A percentile compares a stretch with the other conserved stretches of the same genome.
Evolutionary conservation across 2,888 invertebrate species (phyloP).

Genomic region (Opisthograptis luteolata): DNA sequence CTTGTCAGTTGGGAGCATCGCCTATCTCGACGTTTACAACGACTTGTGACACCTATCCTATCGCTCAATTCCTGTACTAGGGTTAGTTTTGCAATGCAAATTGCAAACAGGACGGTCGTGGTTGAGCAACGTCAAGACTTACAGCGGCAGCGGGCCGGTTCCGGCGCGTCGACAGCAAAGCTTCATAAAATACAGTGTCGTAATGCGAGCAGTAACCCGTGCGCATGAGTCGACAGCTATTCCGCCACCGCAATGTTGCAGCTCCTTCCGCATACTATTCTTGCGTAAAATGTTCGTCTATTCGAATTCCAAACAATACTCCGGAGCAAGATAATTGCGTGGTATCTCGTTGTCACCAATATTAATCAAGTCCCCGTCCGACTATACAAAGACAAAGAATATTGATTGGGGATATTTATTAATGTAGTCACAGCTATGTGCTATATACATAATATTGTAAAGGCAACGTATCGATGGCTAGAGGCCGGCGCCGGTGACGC

Average conservation of each 20-base stretch:
- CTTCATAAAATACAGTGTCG: constrained; percentile 17
- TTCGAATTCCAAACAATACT: neutral
- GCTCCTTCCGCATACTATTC: constrained; percentile 24
- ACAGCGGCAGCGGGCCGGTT: neutral
- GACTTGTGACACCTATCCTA: constrained; percentile 6
- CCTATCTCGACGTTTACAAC: constrained; percentile 34
- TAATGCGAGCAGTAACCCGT: constrained; percentile 28
- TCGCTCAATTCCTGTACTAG: neutral
- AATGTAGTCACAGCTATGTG: constrained; percentile 18
- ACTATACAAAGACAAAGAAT: neutral
- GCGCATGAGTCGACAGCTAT: constrained; percentile 9
- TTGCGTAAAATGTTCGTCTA: neutral
- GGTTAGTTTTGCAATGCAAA: neutral
- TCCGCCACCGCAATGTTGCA: constrained; percentile 6
- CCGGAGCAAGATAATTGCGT: neutral
- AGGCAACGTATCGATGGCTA: constrained; percentile 50
- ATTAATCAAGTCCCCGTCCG: neutral
- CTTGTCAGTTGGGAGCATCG: constrained; percentile 47
- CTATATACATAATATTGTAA: constrained; percentile 43
- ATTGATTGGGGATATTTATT: constrained; percentile 15
- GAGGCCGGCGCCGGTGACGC: constrained; percentile 52
- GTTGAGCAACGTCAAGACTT: neutral
- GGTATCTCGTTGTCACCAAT: neutral
- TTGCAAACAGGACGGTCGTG: constrained; percentile 1
- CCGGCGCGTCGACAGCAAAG: neutral